Percentiles rank a stretch among this genome's conserved stretches.
phyloP scores from a whole-genome alignment of 2,888 invertebrate genomes.

The Erebia palarica region DNA sequence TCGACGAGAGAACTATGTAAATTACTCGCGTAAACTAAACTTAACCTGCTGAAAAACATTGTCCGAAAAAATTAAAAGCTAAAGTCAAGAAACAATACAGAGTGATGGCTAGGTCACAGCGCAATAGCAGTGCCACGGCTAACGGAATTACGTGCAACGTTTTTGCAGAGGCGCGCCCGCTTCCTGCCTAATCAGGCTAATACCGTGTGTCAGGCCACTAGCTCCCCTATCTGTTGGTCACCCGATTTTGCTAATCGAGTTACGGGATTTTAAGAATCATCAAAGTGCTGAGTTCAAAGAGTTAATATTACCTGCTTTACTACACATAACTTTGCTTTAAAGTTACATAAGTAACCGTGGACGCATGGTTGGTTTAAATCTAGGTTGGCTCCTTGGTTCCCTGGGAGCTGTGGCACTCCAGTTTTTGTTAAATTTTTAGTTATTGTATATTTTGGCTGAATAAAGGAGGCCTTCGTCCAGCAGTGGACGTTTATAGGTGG shows the following conservation, averaged over 20 bases:
- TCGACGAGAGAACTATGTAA: too few relatives aligned
- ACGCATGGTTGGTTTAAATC: too few relatives aligned
- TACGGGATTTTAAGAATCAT: constrained; percentile 55
- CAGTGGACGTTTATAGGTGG: too few relatives aligned
- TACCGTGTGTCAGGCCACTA: constrained; percentile 62
- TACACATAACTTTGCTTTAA: too few relatives aligned
- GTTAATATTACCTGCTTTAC: constrained; percentile 3
- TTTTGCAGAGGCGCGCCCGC: constrained; percentile 65
- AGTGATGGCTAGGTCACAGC: constrained; percentile 53
- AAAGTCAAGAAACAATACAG: constrained; percentile 30
- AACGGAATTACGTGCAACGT: constrained; percentile 73
- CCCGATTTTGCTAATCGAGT: constrained; percentile 45
- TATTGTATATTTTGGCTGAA: too few relatives aligned
- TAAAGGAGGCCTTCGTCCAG: too few relatives aligned
- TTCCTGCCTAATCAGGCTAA: constrained; percentile 72
- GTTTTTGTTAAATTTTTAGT: too few relatives aligned
- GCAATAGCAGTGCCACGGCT: constrained; percentile 50
- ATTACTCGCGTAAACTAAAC: too few relatives aligned
- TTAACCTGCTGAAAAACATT: constrained; percentile 10
- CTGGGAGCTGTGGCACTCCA: too few relatives aligned
- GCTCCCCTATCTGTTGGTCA: constrained; percentile 44
- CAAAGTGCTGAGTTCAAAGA: constrained; percentile 27
- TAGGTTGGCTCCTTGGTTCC: too few relatives aligned
- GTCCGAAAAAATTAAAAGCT: constrained; percentile 25
- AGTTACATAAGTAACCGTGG: too few relatives aligned